phyloP scores from a whole-genome alignment of 1,140 invertebrate species.

The Pseudomyrmex gracilis region DNA sequence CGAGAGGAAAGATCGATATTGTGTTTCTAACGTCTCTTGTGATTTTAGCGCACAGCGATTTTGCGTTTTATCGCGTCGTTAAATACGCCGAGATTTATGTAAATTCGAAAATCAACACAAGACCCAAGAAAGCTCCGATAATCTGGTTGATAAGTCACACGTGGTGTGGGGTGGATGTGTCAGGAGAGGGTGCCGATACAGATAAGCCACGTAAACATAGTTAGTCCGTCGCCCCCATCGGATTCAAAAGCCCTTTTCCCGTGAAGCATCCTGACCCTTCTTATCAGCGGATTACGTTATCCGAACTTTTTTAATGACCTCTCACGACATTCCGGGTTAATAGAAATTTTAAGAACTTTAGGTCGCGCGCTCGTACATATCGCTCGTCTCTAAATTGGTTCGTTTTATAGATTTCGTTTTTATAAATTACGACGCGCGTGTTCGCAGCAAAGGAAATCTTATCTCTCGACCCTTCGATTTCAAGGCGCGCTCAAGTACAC shows the following conservation, averaged over 20 bases:
- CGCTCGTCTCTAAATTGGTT: slow-evolving; percentile 37
- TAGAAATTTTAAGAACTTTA: slow-evolving; percentile 59
- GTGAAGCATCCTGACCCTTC: slow-evolving; percentile 44
- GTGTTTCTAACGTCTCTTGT: background rate
- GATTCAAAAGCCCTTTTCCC: slow-evolving; percentile 22
- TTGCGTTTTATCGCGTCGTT: slow-evolving; percentile 21
- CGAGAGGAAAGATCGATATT: background rate
- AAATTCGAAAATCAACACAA: slow-evolving; percentile 68
- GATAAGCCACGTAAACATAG: slow-evolving; percentile 68
- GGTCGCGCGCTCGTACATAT: background rate
- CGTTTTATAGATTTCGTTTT: slow-evolving; percentile 11
- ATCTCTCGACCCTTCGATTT: slow-evolving; percentile 32
- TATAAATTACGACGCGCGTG: slow-evolving; percentile 17
- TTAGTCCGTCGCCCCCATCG: slow-evolving; percentile 24
- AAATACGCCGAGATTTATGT: slow-evolving; percentile 65
- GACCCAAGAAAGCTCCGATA: slow-evolving; percentile 69
- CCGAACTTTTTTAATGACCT: slow-evolving; percentile 64
- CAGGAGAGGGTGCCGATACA: slow-evolving; percentile 46
- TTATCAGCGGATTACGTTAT: slow-evolving; percentile 71
- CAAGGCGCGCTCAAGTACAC: background rate
- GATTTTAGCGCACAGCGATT: background rate
- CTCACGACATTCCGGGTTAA: slow-evolving; percentile 45
- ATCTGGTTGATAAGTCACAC: slow-evolving; percentile 74
- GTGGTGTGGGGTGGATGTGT: background rate
- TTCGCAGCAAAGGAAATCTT: slow-evolving; percentile 9